A percentile compares a stretch with the other conserved stretches of the same genome.
These are phyloP conservation scores for Cecidostiba fungosa DNA, from an alignment of 2,888 invertebrate species.

Conservation along the genomic window DNA sequence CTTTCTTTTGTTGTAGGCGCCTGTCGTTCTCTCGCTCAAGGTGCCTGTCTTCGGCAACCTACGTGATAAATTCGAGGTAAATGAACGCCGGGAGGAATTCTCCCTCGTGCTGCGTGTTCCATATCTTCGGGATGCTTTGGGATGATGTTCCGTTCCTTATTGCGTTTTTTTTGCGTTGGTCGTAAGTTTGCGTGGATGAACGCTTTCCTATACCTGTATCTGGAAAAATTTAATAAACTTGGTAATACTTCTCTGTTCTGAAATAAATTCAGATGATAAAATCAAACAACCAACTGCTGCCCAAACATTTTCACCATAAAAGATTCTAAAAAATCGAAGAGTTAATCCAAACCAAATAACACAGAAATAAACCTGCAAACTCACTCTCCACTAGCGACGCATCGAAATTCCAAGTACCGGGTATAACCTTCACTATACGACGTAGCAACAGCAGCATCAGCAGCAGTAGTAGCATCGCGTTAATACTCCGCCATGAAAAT, in stretches of 20 bases:
- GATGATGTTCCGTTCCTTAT: background rate
- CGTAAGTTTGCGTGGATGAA: background rate
- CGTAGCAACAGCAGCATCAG: too few relatives aligned
- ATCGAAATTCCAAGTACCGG: background rate
- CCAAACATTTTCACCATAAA: background rate
- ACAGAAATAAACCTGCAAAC: background rate
- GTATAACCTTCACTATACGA: background rate
- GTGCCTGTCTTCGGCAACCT: constrained; percentile 8
- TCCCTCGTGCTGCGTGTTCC: background rate
- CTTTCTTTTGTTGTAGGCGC: background rate
- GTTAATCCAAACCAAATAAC: background rate
- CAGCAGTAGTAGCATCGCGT: background rate
- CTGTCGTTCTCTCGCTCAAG: background rate
- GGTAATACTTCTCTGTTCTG: too few relatives aligned
- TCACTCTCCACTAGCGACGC: background rate
- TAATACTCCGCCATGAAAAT: constrained; percentile 3
- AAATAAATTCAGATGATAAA: background rate
- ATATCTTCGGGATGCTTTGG: background rate
- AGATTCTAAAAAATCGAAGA: background rate
- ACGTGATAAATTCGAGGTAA: constrained; percentile 41
- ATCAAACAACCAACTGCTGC: background rate
- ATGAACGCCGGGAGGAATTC: background rate
- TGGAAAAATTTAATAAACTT: too few relatives aligned
- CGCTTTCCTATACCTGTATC: background rate
- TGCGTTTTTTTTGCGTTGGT: background rate